A percentile compares a stretch with the other conserved stretches of the same genome.
Evolutionary conservation across 2,113 vertebrate species (phyloP).

Genomic region (Tupaia tana): DNA sequence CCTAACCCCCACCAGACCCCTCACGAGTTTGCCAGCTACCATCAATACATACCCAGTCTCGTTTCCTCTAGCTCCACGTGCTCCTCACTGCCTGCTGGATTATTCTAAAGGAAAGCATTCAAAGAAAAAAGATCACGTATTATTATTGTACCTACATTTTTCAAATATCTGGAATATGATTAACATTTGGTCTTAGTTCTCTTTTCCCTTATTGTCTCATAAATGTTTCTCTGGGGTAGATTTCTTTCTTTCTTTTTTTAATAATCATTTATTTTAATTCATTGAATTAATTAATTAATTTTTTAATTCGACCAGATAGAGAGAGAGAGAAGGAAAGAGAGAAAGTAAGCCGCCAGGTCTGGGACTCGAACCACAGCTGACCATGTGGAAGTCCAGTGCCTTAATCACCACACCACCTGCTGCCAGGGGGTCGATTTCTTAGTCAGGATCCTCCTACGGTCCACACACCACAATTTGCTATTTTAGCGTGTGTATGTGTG

Average conservation of each 20-base stretch:
- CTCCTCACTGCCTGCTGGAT: neutral
- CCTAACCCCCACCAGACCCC: neutral
- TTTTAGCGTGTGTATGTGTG: too few relatives aligned
- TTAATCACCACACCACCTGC: too few relatives aligned
- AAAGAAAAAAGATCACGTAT: neutral
- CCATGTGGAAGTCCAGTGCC: too few relatives aligned
- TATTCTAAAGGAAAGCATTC: conserved; percentile 12
- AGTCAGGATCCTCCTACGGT: too few relatives aligned
- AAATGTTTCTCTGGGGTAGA: neutral
- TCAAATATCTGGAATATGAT: neutral
- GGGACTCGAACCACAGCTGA: too few relatives aligned
- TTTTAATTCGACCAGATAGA: too few relatives aligned
- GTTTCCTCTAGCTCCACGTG: neutral
- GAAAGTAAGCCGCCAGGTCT: too few relatives aligned
- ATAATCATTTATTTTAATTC: too few relatives aligned
- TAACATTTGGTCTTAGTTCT: neutral
- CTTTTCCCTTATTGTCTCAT: neutral
- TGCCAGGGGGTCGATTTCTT: too few relatives aligned
- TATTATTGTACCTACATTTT: neutral
- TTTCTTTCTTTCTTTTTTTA: neutral
- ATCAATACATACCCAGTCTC: accelerated
- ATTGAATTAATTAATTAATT: too few relatives aligned
- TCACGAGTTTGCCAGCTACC: neutral
- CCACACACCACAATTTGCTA: too few relatives aligned
- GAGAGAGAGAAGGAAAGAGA: too few relatives aligned